Conservation (phyloP, 2,113 vertebrate genomes). For the Myrmophylax atrothorax region DNA sequence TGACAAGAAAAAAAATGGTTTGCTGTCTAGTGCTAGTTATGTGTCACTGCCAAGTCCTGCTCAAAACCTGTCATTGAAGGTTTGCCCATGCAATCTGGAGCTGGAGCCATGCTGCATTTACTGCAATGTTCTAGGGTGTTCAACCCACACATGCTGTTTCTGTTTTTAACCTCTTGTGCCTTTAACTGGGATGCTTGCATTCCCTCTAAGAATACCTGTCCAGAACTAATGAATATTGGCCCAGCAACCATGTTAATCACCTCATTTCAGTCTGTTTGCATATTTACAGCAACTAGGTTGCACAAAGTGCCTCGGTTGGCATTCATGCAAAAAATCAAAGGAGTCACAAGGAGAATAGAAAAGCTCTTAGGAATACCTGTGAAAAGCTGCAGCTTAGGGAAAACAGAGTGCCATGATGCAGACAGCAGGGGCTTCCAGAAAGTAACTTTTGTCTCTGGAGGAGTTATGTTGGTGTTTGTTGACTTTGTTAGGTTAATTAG, state of each 20-base stretch:
- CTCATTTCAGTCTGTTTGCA: background rate
- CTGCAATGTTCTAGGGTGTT: background rate
- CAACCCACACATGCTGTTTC: rapidly evolving
- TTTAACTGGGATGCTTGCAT: background rate
- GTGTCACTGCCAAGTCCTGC: background rate
- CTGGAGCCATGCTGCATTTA: background rate
- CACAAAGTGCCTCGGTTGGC: rapidly evolving
- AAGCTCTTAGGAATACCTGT: background rate
- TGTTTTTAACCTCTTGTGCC: background rate
- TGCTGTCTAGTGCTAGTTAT: background rate
- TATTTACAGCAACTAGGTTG: background rate
- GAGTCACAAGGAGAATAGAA: background rate
- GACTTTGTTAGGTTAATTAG: background rate
- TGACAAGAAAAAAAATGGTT: background rate
- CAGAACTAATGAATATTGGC: constrained; percentile 20
- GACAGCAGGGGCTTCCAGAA: background rate
- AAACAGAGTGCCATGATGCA: rapidly evolving
- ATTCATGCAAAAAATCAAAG: background rate
- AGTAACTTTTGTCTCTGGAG: background rate
- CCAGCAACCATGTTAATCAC: background rate
- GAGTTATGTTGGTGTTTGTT: background rate
- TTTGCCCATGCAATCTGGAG: background rate
- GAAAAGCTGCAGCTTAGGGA: background rate
- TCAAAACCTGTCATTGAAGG: background rate
- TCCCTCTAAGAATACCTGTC: background rate